Evolutionary conservation across 2,888 invertebrate genomes (phyloP), one percentile per base, ranked within the genome.

Genomic region (Agriopis marginaria): DNA sequence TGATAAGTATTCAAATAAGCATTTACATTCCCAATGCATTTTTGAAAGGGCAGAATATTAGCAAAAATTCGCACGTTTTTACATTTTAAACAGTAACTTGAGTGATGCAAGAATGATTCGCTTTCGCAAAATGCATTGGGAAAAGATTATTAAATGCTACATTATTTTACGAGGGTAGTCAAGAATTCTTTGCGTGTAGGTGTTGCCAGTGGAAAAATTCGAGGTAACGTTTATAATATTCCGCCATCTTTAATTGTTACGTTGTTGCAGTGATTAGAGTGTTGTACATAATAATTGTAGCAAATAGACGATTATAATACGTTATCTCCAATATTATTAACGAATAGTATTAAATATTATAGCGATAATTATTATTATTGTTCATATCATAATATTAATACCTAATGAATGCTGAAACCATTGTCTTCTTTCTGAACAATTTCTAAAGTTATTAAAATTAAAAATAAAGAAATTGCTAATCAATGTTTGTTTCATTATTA

Each of bases 381-480:
- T 95, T 95, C 95, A 95, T 95, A 95, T 96, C 96, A 96, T 96
- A 93, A 96, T 96, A 91, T 88, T 91, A 96, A 96, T 75, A 88
- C 85, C 89, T 90, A 91, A 90, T 84, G 89, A 77, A 92, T 87
- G 92, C 93, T 92, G 91, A 92, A 92, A 93, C 89, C 89, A 93
- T 96, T 96, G 96, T 96, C 96, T 96, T 96, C 96, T 96, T 96
- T 96, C 95, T 94, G 95, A 96, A 95, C 94, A 94, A 96, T 96
- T 96, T 96, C 96, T 96, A 96, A 96, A 96, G 96, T 96, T 94
- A 94, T 94, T 94, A 93, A 85, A 94, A 92, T 92, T 93, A 91
- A 93, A 93, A 94, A 93, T 94, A 94, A 94, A 93, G 91, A 94
- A 93, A 93, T 93, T 94, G 93, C 92, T 93, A 93, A 93, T 92